Evolutionary conservation across 2,113 vertebrate genomes (phyloP), one percentile per base, ranked within the genome.

Genomic region (Procavia capensis): DNA sequence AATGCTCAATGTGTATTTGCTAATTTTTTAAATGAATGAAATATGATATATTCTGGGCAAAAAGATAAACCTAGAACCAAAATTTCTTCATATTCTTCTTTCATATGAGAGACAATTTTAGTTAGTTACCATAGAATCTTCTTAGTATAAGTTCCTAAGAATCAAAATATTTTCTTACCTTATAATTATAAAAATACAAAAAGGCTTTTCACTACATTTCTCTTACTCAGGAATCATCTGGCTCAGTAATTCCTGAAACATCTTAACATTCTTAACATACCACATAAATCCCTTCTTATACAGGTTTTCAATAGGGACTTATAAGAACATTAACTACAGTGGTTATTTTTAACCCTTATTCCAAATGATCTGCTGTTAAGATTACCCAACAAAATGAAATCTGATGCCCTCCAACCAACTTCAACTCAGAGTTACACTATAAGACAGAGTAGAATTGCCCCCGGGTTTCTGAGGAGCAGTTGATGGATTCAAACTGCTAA

Each of bases 241-340:
- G 80, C 57, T 75, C 76, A 83, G 75, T 94, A 85, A 95, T 39
- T 89, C 61, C 75, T 86, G 41, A 91, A 94, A 79, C 83, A 93
- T 25, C 41, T 88, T 83, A 94, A 83, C 90, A 96, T 96, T 96
- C 96, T 79, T 91, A 91, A 74, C 79, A 95, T 95, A 66, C 95
- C 93, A 86, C 36, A 94, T 59, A 95, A 95, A 96, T 83, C 94
- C 83, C 89, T 78, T 29, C 83, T 64, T 75, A 92, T 8, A 80
- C 47, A 66, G 79, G 74, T 95, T 91, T 92, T 91, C 89, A 79
- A 47, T 34, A 68, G 76, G 43, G 45, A 95, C 78, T 91, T 88
- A 20, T 17, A 72, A 93, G 84, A 82, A 96, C 91, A 91, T 36
- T 90, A 89, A 91, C 68, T 68, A 82, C 6, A 82, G 25, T 24